Base-by-base conservation (phyloP, 2,797 vertebrate genomes). In the Poeciliopsis paucimaculata region DNA sequence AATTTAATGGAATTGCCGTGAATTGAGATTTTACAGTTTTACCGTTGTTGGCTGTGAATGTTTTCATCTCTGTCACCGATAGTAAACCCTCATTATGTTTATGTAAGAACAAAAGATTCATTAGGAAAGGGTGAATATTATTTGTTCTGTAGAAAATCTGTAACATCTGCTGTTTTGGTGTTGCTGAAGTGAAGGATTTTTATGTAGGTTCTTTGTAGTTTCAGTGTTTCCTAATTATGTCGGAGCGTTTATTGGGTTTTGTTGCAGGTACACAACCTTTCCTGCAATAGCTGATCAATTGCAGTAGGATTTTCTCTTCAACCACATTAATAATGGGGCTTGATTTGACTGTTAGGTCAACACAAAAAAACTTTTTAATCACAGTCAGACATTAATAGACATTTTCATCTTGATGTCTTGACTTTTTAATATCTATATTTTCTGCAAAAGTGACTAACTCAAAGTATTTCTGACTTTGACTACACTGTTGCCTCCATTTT, bases 131-230 rank as follows among this genome's bases (percentile, higher is more conserved):
- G 60, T 31, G 1, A 47, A 72, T 78, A n/a, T 68, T 41, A 26
- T 77, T 34, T 39, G 34, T 70, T 68, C 79, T 79, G 75, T 51
- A 77, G 80, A 86, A 86, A 87, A 90, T 82, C 76, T 90, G 78
- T 80, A 86, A 91, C 91, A 93, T 92, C 90, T 93, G 70, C 88
- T 87, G 64, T 89, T 87, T 90, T 75, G 78, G 70, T 84, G 79
- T 87, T 87, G 79, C 70, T 39, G 36, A 87, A 73, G 79, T 88
- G 81, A 79, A 64, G 77, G 51, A 62, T 85, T 85, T 89, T 90
- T 75, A 81, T 87, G 86, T 82, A 85, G 84, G 85, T 91, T 73
- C 73, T 34, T 57, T 77, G 73, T 46, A 18, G 39, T 81, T 72
- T 77, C 43, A 11, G 36, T 72, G 76, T 80, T 81, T 84, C 73